These are phyloP conservation scores for Listronotus oregonensis DNA, from an alignment of 1,140 invertebrate genomes.

Conservation along the genomic window DNA sequence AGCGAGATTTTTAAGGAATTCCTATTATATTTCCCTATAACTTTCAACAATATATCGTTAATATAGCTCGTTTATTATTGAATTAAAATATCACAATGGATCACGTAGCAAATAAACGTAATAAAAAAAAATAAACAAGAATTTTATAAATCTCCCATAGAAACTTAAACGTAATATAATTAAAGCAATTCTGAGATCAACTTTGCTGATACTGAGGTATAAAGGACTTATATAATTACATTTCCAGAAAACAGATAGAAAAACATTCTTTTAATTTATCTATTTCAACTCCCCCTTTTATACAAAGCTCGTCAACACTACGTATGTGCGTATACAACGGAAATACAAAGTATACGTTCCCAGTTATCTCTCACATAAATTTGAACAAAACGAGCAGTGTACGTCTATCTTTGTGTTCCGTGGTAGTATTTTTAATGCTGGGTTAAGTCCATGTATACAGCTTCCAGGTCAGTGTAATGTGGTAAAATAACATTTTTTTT, in stretches of 20 bases:
- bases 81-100: slow-evolving; percentile 20
- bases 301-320: too few relatives aligned
- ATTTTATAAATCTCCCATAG: slow-evolving; percentile 20
- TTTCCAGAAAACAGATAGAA: slow-evolving; percentile 16
- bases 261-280: slow-evolving; percentile 27
- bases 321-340: too few relatives aligned
- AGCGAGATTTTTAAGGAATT: too few relatives aligned
- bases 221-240: slow-evolving; percentile 29
- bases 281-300: slow-evolving; percentile 7
- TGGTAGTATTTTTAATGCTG: too few relatives aligned
- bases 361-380: too few relatives aligned
- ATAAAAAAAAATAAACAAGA: slow-evolving; percentile 15
- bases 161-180: slow-evolving; percentile 28
- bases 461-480: too few relatives aligned
- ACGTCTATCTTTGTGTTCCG: too few relatives aligned
- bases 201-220: slow-evolving; percentile 17
- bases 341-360: too few relatives aligned
- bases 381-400: too few relatives aligned
- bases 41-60: slow-evolving; percentile 18
- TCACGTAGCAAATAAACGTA: slow-evolving; percentile 5
- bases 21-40: slow-evolving; percentile 7
- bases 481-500: too few relatives aligned
- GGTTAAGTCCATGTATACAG: too few relatives aligned
- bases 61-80: slow-evolving; percentile 14
- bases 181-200: slow-evolving; percentile 25